Evolutionary conservation across 2,888 invertebrate genomes (phyloP), one percentile per base, ranked within the genome.

Genomic region (Crematogaster levior): DNA sequence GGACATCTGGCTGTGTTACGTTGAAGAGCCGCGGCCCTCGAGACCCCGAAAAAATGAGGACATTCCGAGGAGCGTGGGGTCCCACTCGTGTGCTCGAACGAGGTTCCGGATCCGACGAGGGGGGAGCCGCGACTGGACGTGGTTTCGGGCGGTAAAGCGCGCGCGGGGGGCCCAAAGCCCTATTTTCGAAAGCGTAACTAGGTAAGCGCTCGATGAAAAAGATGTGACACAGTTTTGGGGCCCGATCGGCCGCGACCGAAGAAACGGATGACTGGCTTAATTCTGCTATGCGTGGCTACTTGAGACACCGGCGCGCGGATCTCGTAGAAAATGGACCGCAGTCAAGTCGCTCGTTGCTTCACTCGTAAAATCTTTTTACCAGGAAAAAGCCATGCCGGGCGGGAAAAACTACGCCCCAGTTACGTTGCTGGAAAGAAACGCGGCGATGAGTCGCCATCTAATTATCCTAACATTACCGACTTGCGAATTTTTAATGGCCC

Each of bases 11-110:
- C 43, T 56, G 53, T 65, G 73, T 88, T 90, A 90, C 88, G 89
- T 91, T 89, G 91, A 90, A 91, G 91, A 92, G 91, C 90, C 92
- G 89, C 88, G 89, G 90, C 81, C 86, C 88, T 85, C 88, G 90
- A 88, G 89, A 88, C 88, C 88, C 86, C 84, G 84, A 86, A 91
- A 91, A 91, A 92, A 92, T 92, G 92, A 92, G 92, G 92, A 91
- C 92, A 92, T 90, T 87, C 91, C 90, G 85, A 84, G 84, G 86
- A 85, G 83, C 83, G 88, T 84, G 85, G 81, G 63, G 85, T 81
- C 68, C 65, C 73, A 51, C 61, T 60, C 34, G 73, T 77, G 83
- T 73, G 70, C 80, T 46, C 84, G 68, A 85, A 86, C 89, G 86
- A 85, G 89, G 89, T 90, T 90, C 90, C 92, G 90, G 87, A 91